A percentile compares a stretch with the other conserved stretches of the same genome.
phyloP scores from a whole-genome alignment of 2,113 vertebrate genomes.

The Pseudorhombus dupliciocellatus region DNA sequence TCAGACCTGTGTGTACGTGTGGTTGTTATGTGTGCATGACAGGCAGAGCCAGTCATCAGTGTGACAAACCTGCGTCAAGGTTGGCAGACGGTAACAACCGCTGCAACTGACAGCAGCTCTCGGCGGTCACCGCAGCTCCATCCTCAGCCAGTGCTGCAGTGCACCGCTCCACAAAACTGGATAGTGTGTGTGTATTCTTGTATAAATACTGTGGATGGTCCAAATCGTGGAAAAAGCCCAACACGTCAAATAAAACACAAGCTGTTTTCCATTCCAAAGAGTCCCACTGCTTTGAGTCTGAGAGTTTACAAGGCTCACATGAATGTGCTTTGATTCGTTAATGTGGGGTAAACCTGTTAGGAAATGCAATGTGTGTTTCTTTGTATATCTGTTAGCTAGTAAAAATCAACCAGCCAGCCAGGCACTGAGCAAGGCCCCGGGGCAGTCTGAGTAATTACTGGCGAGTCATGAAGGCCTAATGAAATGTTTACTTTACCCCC shows the following conservation, averaged over 20 bases:
- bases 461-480: conserved; percentile 81
- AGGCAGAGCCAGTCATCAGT: conserved; percentile 22
- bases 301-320: conserved; percentile 53
- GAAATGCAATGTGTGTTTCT: conserved; percentile 62
- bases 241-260: neutral
- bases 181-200: neutral
- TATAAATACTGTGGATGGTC: neutral
- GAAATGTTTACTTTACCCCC: conserved; percentile 80
- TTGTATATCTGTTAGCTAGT: conserved; percentile 64
- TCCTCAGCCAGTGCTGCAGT: neutral
- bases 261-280: conserved; percentile 44
- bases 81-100: conserved; percentile 32
- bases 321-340: conserved; percentile 44
- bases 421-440: conserved; percentile 62
- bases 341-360: conserved; percentile 46
- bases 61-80: conserved; percentile 34
- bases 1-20: conserved; percentile 62
- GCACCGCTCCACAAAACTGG: neutral
- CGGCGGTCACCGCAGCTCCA: conserved; percentile 18
- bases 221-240: too few relatives aligned
- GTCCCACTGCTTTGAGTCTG: conserved; percentile 30
- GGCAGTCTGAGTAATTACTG: conserved; percentile 80
- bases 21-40: conserved; percentile 13
- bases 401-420: conserved; percentile 58
- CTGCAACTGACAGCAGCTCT: conserved; percentile 18